Evolutionary conservation across 2,888 invertebrate genomes (phyloP).

Genomic region (Hyposoter didymator): DNA sequence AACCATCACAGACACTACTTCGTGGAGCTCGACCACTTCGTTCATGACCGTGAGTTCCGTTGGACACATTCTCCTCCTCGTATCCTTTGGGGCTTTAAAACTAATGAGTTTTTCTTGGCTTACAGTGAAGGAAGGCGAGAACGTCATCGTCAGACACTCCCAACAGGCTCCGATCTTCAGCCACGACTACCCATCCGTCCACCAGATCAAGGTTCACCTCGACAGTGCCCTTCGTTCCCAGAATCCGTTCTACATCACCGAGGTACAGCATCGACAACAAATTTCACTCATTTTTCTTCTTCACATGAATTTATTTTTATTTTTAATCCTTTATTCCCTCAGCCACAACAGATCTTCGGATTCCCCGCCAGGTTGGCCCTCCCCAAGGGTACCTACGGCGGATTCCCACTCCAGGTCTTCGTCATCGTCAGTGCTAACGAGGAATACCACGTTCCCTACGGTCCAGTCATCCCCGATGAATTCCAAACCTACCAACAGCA

Average conservation of each 20-base stretch:
- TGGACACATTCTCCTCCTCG: background rate
- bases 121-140: slow-evolving; percentile 87
- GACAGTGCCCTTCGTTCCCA: slow-evolving; percentile 85
- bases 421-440: slow-evolving; percentile 86
- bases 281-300: background rate
- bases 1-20: slow-evolving; percentile 87
- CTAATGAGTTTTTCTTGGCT: slow-evolving; percentile 29
- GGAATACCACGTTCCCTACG: slow-evolving; percentile 83
- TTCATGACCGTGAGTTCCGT: slow-evolving; percentile 85
- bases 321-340: slow-evolving; percentile 68
- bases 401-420: slow-evolving; percentile 87
- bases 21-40: slow-evolving; percentile 87
- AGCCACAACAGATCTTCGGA: slow-evolving; percentile 85
- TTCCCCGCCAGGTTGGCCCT: slow-evolving; percentile 88
- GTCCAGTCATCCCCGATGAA: slow-evolving; percentile 84
- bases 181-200: slow-evolving; percentile 86
- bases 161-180: slow-evolving; percentile 85
- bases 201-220: slow-evolving; percentile 87
- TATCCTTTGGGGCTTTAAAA: background rate
- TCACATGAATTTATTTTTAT: background rate
- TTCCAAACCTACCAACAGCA: slow-evolving; percentile 75
- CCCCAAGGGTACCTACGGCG: slow-evolving; percentile 88
- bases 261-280: slow-evolving; percentile 78
- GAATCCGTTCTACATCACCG: slow-evolving; percentile 80
- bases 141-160: slow-evolving; percentile 89